Evolutionary conservation across 2,113 vertebrate species (phyloP).

Genomic region (Rousettus leschenaultii): DNA sequence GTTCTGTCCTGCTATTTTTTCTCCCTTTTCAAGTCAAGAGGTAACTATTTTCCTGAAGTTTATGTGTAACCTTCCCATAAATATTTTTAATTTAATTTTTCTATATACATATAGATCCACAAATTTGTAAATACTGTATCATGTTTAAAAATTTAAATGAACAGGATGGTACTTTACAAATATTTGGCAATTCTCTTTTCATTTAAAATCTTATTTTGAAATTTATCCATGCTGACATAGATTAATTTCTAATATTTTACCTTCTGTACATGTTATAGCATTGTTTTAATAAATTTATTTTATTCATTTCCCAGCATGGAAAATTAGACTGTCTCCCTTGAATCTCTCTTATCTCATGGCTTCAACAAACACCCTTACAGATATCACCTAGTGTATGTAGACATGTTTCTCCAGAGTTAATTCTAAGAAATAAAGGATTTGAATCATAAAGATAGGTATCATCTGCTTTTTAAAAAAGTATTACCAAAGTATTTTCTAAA

Average conservation of each 20-base stretch:
- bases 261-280: background rate
- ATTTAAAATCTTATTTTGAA: background rate
- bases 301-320: background rate
- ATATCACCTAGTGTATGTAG: background rate
- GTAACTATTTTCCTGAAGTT: background rate
- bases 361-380: background rate
- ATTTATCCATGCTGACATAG: background rate
- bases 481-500: background rate
- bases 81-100: background rate
- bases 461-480: background rate
- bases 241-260: background rate
- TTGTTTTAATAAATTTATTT: background rate
- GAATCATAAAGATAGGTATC: background rate
- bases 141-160: background rate
- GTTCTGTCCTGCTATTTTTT: background rate
- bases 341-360: background rate
- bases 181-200: background rate
- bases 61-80: background rate
- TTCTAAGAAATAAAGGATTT: background rate
- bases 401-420: background rate
- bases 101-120: background rate
- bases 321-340: background rate
- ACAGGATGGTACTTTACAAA: background rate
- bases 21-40: background rate
- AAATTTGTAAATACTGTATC: background rate